phyloP scores from a whole-genome alignment of 2,888 invertebrate species.

The Pheosia gnoma region DNA sequence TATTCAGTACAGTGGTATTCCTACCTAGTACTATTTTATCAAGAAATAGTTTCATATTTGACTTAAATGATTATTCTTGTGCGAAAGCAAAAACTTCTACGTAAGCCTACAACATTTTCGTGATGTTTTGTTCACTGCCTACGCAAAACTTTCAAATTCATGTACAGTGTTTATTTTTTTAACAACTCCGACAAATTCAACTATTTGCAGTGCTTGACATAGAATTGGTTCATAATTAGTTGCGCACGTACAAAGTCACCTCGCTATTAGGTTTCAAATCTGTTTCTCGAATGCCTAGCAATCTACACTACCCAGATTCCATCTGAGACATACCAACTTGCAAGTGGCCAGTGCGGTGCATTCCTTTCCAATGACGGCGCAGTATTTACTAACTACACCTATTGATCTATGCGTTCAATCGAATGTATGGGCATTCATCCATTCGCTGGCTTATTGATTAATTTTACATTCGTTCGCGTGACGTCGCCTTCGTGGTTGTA shows the following conservation, averaged over 20 bases:
- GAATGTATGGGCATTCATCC: slow-evolving; percentile 42
- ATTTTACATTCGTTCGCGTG: slow-evolving; percentile 36
- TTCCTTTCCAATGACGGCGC: slow-evolving; percentile 50
- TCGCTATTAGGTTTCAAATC: neutral
- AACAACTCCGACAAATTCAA: neutral
- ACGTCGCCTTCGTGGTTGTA: slow-evolving; percentile 41
- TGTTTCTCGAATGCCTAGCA: slow-evolving; percentile 4
- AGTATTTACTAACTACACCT: slow-evolving; percentile 52
- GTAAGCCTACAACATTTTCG: too few relatives aligned
- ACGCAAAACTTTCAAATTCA: too few relatives aligned
- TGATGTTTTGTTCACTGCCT: too few relatives aligned
- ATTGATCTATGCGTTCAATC: slow-evolving; percentile 52
- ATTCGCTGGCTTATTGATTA: slow-evolving; percentile 57
- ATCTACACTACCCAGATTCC: slow-evolving; percentile 28
- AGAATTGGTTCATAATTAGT: slow-evolving; percentile 13
- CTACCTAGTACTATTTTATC: slow-evolving; percentile 3
- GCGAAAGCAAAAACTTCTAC: too few relatives aligned
- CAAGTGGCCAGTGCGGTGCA: slow-evolving; percentile 41
- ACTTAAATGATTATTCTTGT: too few relatives aligned
- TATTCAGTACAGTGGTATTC: slow-evolving; percentile 20
- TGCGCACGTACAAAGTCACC: neutral
- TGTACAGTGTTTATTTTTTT: neutral
- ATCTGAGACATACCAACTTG: slow-evolving; percentile 29
- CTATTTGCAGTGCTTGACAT: neutral
- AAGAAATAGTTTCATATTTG: too few relatives aligned